A percentile compares a stretch with the other conserved stretches of the same genome.
These are phyloP conservation scores for Haemorhous mexicanus DNA, from an alignment of 2,113 vertebrate species.

Conservation along the genomic window DNA sequence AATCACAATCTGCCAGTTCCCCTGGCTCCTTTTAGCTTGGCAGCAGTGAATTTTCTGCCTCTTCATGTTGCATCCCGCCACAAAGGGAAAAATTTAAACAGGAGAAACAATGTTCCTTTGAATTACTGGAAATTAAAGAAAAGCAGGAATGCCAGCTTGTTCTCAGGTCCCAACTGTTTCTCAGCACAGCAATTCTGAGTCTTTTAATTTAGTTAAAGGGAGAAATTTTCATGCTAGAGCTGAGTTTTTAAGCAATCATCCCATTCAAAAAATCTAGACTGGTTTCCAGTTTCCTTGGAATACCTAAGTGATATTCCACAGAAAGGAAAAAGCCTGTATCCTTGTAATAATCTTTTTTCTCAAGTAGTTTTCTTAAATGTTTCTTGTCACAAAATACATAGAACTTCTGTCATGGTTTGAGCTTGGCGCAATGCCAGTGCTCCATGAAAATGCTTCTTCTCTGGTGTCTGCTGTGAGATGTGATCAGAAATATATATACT, in stretches of 20 bases:
- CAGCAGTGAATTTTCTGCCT: conserved; percentile 13
- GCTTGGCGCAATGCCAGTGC: no score
- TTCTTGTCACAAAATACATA: not conserved
- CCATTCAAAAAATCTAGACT: not conserved
- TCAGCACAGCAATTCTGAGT: not conserved
- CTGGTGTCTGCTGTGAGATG: no score
- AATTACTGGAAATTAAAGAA: conserved; percentile 26
- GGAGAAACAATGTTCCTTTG: conserved; percentile 41
- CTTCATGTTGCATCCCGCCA: conserved; percentile 41
- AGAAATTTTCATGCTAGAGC: not conserved
- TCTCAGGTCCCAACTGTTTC: conserved; percentile 14
- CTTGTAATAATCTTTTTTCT: not conserved
- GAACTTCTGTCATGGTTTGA: not conserved
- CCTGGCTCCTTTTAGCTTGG: not conserved
- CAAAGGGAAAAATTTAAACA: conserved; percentile 27
- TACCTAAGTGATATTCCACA: not conserved
- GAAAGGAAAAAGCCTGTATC: not conserved
- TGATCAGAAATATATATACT: not conserved
- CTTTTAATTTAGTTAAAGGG: not conserved
- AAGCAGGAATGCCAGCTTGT: not conserved
- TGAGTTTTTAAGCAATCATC: not conserved
- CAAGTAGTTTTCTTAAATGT: not conserved
- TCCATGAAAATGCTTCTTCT: no score
- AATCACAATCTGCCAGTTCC: conserved; percentile 23
- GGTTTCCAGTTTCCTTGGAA: not conserved